Base-by-base conservation (phyloP, 1,140 invertebrate genomes). In the Physella acuta region DNA sequence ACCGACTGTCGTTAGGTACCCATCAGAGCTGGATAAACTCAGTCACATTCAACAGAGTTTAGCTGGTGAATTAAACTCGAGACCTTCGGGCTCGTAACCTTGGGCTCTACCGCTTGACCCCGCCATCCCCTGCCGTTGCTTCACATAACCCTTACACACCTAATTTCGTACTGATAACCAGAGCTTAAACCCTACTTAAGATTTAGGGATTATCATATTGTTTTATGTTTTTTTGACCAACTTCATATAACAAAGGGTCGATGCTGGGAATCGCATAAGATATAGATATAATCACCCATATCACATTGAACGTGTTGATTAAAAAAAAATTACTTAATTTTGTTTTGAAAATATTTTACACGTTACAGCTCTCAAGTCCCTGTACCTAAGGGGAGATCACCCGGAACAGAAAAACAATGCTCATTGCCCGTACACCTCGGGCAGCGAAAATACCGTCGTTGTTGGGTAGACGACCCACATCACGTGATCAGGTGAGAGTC, bases 361-460 rank as follows among this genome's bases (percentile, higher is more conserved):
- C 34, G 16, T 62, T 62, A 26, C 31, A 68, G 66, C 30, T 68
- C 56, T 68, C 5, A 58, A 49, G n/a, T 31, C 26, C n/a, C 37
- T 68, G 24, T 14, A 30, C 8, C 33, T 68, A n/a, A 59, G 3
- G 1, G 33, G 52, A 39, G 24, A 44, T 28, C 66, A 68, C 24
- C 66, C 66, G 20, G 66, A 68, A 33, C 55, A 68, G 30, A 59
- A 24, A 44, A 39, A 56, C 2, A 44, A 26, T 20, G 39, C 66
- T 2, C n/a, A 17, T 26, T 68, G 66, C 34, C 63, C 63, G 1
- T 65, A 65, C 58, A 60, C 11, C n/a, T 55, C 28, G 28, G 51
- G 28, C 51, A 53, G 5, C 28, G 3, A 3, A 53, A 8, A 8
- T n/a, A 20, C 20, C n/a, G 4, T 24, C 51, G 20, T 8, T 26